phyloP scores from a whole-genome alignment of 2,797 vertebrate genomes.

The Tadarida brasiliensis region DNA sequence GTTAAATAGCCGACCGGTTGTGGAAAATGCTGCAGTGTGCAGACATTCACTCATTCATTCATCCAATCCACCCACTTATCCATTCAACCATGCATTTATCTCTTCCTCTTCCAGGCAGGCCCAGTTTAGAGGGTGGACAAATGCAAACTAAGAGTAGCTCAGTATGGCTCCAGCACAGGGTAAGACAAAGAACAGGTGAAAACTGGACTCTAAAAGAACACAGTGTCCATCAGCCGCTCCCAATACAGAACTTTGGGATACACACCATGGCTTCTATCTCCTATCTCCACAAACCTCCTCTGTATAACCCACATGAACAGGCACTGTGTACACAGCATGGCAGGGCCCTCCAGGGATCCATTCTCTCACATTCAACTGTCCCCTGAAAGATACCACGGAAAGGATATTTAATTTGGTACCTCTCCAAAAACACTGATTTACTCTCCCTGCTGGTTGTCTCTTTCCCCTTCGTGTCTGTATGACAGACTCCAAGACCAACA shows the following conservation, averaged over 20 bases:
- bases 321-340: neutral
- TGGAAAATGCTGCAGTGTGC: neutral
- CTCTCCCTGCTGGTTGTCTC: slow-evolving; percentile 45
- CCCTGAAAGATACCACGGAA: neutral
- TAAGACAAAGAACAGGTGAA: neutral
- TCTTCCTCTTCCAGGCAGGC: neutral
- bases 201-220: neutral
- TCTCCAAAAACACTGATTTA: slow-evolving; percentile 64
- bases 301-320: neutral
- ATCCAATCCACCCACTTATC: neutral
- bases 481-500: slow-evolving; percentile 47
- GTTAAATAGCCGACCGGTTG: neutral
- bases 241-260: neutral
- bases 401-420: slow-evolving; percentile 59
- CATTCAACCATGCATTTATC: neutral
- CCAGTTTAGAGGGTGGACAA: neutral
- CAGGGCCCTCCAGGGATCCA: neutral
- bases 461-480: neutral
- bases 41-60: neutral
- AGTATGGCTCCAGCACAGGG: neutral
- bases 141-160: neutral
- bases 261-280: neutral
- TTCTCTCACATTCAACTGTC: neutral
- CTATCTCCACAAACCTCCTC: neutral
- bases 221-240: neutral